Percentiles rank a stretch among this genome's conserved stretches.
phyloP scores from a whole-genome alignment of 2,797 vertebrate genomes.

The Fundulus diaphanus region DNA sequence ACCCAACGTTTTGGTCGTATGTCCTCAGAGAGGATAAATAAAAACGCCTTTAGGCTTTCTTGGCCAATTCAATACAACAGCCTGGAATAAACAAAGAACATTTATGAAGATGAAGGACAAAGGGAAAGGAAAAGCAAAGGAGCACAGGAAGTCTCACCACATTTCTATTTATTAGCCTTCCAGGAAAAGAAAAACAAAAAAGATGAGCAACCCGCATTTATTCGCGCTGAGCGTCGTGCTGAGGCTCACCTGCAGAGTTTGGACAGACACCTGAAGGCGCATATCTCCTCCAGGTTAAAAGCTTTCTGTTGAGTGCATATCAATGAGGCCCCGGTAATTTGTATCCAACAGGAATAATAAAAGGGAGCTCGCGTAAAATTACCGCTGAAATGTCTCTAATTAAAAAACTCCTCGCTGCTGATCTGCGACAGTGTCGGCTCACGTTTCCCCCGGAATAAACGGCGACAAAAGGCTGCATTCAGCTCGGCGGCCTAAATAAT shows the following conservation, averaged over 20 bases:
- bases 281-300: constrained; percentile 77
- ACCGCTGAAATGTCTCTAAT: constrained; percentile 82
- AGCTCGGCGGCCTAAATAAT: constrained; percentile 87
- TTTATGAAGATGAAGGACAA: background rate
- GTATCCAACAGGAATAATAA: constrained; percentile 70
- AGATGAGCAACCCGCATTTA: constrained; percentile 1
- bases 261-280: constrained; percentile 62
- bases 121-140: background rate
- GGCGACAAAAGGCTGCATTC: constrained; percentile 79
- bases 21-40: too few species aligned
- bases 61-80: too few species aligned
- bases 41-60: too few species aligned
- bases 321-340: constrained; percentile 66
- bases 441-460: constrained; percentile 77
- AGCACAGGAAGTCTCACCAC: background rate
- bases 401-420: constrained; percentile 75
- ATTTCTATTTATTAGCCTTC: background rate
- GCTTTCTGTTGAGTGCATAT: constrained; percentile 74
- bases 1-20: too few species aligned
- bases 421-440: constrained; percentile 71
- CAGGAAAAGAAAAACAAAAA: too few species aligned
- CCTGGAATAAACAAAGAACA: background rate
- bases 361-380: constrained; percentile 68
- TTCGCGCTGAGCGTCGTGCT: background rate
- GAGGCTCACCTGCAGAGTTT: constrained; percentile 63